Percentiles rank a stretch among this genome's conserved stretches.
These are phyloP conservation scores for Cydia strobilella DNA, from an alignment of 1,140 invertebrate genomes.

Conservation along the genomic window DNA sequence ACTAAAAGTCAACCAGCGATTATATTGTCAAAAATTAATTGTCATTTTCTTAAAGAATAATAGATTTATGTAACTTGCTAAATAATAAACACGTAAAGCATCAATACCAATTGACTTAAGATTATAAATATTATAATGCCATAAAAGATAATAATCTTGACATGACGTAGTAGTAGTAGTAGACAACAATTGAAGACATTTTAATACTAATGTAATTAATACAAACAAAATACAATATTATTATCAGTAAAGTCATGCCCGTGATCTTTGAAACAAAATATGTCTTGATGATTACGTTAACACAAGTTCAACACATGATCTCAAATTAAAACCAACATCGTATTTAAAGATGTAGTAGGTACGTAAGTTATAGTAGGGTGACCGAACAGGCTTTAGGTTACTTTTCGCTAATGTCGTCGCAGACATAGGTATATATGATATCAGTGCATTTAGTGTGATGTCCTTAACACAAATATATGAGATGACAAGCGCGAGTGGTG, in stretches of 20 bases:
- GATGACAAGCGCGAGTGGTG: too few relatives aligned
- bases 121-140: background rate
- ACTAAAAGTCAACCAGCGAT: background rate
- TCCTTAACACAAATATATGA: too few relatives aligned
- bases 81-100: background rate
- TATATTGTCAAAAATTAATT: background rate
- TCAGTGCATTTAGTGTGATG: too few relatives aligned
- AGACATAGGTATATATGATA: too few relatives aligned
- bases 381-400: too few relatives aligned
- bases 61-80: background rate
- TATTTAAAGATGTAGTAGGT: too few relatives aligned
- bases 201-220: conserved; percentile 1
- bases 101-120: background rate
- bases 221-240: background rate
- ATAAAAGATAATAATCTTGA: background rate
- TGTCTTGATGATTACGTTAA: background rate
- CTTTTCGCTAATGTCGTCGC: too few relatives aligned
- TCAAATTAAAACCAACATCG: background rate
- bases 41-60: background rate
- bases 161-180: background rate
- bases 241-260: conserved; percentile 1
- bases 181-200: background rate
- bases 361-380: too few relatives aligned
- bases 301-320: conserved; percentile 9
- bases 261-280: conserved; percentile 6